Evolutionary conservation across 1,140 invertebrate species (phyloP), one percentile per base, ranked within the genome.

Genomic region (Drosophila mojavensis): DNA sequence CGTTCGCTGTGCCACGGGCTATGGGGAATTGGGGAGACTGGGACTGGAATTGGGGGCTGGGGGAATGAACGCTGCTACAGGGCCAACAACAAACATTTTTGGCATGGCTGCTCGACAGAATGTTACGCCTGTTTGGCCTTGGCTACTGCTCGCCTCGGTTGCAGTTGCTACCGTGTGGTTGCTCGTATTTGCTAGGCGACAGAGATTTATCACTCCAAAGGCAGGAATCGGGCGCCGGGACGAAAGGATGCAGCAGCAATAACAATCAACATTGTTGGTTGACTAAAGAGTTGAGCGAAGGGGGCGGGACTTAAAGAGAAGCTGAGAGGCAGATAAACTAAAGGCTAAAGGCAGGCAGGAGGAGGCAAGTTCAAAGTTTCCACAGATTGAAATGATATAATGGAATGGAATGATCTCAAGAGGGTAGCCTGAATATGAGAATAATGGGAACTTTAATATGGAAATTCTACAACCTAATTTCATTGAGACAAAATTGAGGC

Each of bases 141-240:
- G 67, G 43, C 66, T 53, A 50, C 41, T 68, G 56, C 17, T 50
- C 43, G 36, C 24, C 55, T 30, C 36, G 7, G 56, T 11, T 51
- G 17, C 20, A 60, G 47, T 45, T 64, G 54, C 26, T 43, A 53
- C 61, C 67, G 59, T 80, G 73, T 76, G 20, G 20, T 24, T 78
- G 9, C 11, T 78, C 64, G 63, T 71, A 64, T 79, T 81, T 79
- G 75, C 82, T 79, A 65, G 64, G 70, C 70, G 82, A 88, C 90
- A 90, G 79, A 78, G 78, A 90, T 82, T 84, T 88, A 91, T 91
- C 90, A 91, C 78, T 59, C 36, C 56, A 55, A 59, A 36, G 11
- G 15, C 43, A 59, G 41, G 47, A 50, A 36, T 15, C 36, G 10
- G n/a, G 24, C 50, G 13, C 0, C 10, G 10, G 36, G 10, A 13